Evolutionary conservation across 2,113 vertebrate genomes (phyloP).

Genomic region (Ptilonorhynchus violaceus): DNA sequence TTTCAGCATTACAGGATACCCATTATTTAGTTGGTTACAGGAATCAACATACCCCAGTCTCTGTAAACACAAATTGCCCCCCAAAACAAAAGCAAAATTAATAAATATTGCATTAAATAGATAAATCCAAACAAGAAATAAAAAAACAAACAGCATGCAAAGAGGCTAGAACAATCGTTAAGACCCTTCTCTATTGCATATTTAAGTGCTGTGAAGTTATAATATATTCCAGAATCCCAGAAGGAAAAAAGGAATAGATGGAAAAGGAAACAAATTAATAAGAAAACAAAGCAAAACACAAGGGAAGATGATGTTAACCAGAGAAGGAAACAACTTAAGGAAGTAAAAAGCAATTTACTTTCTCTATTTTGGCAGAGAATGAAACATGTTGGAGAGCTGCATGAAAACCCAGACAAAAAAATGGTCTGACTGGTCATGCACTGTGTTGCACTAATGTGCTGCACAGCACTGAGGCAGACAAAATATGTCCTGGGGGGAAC

Average conservation of each 20-base stretch:
- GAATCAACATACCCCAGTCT: neutral
- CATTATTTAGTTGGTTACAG: neutral
- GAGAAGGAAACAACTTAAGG: neutral
- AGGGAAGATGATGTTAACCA: neutral
- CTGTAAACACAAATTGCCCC: neutral
- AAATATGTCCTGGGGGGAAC: neutral
- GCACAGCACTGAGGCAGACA: neutral
- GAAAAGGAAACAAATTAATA: neutral
- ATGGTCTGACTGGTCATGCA: neutral
- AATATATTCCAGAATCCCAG: neutral
- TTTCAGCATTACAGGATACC: neutral
- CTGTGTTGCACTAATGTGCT: fast-evolving
- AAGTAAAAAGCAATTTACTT: neutral
- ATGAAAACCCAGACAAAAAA: neutral
- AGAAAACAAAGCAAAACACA: neutral
- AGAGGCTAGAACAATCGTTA: neutral
- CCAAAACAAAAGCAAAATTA: neutral
- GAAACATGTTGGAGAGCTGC: neutral
- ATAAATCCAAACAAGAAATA: neutral
- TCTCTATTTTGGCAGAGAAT: neutral
- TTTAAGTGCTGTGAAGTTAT: neutral
- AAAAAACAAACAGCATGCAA: neutral
- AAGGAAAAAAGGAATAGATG: neutral
- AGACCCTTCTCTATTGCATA: neutral
- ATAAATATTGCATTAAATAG: neutral